These are phyloP conservation scores for Lerista edwardsae DNA, from an alignment of 2,797 vertebrate species.

Conservation along the genomic window DNA sequence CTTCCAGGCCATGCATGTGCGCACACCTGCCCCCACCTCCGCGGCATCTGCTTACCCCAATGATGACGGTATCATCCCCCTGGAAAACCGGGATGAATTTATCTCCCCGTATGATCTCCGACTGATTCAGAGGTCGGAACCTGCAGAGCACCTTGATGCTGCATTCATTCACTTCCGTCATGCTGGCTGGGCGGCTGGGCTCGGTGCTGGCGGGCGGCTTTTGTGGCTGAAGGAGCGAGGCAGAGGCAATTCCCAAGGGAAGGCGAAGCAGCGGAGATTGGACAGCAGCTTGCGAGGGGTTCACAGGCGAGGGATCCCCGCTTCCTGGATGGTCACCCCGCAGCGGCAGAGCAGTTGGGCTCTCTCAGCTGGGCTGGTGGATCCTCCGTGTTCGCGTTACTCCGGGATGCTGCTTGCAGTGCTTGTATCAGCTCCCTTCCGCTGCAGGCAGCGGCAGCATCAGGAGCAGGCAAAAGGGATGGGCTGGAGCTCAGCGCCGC, in stretches of 20 bases:
- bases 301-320: not conserved
- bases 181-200: slow-evolving; percentile 67
- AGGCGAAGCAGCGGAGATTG: not conserved
- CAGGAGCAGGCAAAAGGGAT: slow-evolving; percentile 34
- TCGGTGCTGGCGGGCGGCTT: slow-evolving; percentile 9
- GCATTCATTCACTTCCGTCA: slow-evolving; percentile 91
- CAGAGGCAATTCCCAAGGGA: no score
- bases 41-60: slow-evolving; percentile 84
- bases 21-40: not conserved
- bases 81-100: slow-evolving; percentile 92
- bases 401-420: slow-evolving; percentile 16
- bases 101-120: slow-evolving; percentile 90
- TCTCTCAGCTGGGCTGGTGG: slow-evolving; percentile 20
- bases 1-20: not conserved
- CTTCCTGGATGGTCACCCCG: slow-evolving; percentile 4
- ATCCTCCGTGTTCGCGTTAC: not conserved
- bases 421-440: slow-evolving; percentile 4
- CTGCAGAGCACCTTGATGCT: slow-evolving; percentile 96
- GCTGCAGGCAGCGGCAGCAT: slow-evolving; percentile 26
- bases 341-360: slow-evolving; percentile 24
- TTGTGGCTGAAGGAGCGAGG: not conserved
- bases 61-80: slow-evolving; percentile 88
- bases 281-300: not conserved
- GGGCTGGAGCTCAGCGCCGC: not conserved
- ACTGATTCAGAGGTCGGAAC: slow-evolving; percentile 91